Conservation (phyloP, 1,140 invertebrate species). For the Lepidurus packardi region DNA sequence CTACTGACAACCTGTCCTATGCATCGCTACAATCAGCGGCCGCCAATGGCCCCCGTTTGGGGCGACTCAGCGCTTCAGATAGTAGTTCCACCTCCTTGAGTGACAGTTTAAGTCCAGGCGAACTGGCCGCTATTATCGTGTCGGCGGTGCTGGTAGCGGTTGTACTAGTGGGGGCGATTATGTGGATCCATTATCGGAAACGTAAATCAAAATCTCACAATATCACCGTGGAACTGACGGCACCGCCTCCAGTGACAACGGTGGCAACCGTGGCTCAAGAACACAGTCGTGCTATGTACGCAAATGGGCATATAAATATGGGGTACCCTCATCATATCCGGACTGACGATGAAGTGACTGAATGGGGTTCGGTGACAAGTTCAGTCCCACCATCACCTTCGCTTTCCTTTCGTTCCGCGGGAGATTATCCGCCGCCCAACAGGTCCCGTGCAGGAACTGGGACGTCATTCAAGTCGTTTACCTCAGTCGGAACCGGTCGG, state of each 20-base stretch:
- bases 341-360: slow-evolving; percentile 19
- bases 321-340: background rate
- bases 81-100: background rate
- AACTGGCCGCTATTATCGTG: background rate
- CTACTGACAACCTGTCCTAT: background rate
- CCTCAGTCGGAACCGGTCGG: slow-evolving; percentile 27
- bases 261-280: background rate
- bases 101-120: background rate
- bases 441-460: slow-evolving; percentile 32
- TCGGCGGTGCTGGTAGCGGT: background rate
- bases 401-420: slow-evolving; percentile 30
- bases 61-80: background rate
- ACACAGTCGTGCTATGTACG: background rate
- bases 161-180: background rate
- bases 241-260: background rate
- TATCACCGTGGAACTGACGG: background rate
- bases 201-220: background rate
- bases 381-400: slow-evolving; percentile 32
- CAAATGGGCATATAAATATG: background rate
- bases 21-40: background rate
- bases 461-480: slow-evolving; percentile 29
- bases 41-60: background rate
- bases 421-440: slow-evolving; percentile 26
- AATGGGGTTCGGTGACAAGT: slow-evolving; percentile 29
- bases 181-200: background rate